Evolutionary conservation across 2,797 vertebrate species (phyloP), one percentile per base, ranked within the genome.

Genomic region (Macropodus opercularis): DNA sequence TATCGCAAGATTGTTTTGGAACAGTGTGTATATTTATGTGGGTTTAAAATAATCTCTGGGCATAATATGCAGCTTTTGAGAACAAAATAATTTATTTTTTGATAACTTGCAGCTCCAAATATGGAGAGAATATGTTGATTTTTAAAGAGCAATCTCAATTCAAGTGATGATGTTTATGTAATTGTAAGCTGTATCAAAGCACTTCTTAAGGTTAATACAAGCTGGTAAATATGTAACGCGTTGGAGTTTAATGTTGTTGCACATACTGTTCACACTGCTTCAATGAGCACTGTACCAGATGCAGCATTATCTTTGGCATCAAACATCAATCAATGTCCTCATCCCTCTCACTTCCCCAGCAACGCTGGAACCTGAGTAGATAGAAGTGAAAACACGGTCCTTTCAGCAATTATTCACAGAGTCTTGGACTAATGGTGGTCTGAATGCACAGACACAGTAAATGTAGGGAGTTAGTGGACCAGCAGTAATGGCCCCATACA

Each of bases 401-500:
- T 85, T 89, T 90, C 89, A 90, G 86, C 84, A 90, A 90, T 91
- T 90, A 91, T 89, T 91, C 81, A 90, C 88, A 90, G 83, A 86
- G 85, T 84, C 80, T 80, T 90, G 85, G 75, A 77, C 88, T 90
- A 92, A 91, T 88, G 87, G 89, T 54, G 79, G 84, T 90, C 78
- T 71, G 81, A 81, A 87, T 87, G 82, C 81, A 91, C 85, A 88
- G 79, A 85, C 86, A 87, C 77, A 86, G 84, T 77, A 88, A 88
- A 90, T 89, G 82, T 83, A 83, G 76, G 60, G 72, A 80, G 60
- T 69, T 77, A 84, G 80, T 86, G 87, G 85, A 80, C 77, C 81
- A 72, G 81, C 70, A 90, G 63, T 90, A 91, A 92, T 82, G 73
- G 65, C 74, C 75, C 80, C 86, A 85, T 87, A 85, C 84, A 83